Evolutionary conservation across 1,140 invertebrate genomes (phyloP), one percentile per base, ranked within the genome.

Genomic region (Zaprionus camerounensis): DNA sequence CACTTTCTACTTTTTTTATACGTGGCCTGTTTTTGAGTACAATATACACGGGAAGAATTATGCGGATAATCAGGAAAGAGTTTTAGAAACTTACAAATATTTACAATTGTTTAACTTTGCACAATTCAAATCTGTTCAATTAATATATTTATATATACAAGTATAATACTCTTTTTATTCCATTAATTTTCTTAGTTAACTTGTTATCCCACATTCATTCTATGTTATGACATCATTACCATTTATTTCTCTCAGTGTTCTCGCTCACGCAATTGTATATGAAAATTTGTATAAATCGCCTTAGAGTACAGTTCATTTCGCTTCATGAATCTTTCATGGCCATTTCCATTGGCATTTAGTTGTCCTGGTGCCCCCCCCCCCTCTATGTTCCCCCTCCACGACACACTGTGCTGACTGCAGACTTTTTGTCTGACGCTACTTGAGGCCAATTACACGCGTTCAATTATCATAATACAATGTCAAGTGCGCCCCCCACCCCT

Each of bases 401-500:
- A 0, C 15, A 17, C 41, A 22, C 31, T 80, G 61, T 56, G 38
- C 69, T 66, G 65, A 69, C 75, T 82, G 65, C 22, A 61, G 71
- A 26, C 51, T 83, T 71, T 68, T 66, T 55, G 41, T 79, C 63
- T 66, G 64, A 26, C 55, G 68, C 82, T 80, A 78, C 81, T 91
- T 82, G 62, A 80, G 81, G 88, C 79, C 88, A 91, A 91, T 91
- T 91, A 91, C 88, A 91, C 64, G 88, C 84, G 90, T 91, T 91
- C 88, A 91, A 91, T 91, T 91, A 91, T 87, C 80, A 85, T 91
- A 91, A 91, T 85, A 91, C 90, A 91, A 88, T 91, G 84, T 85
- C 71, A 82, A 71, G 73, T 71, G 44, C 44, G 41, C 58, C n/a
- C 41, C 41, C 44, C 4, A 6, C 24, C 3, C 0, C 24, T n/a